Percentiles rank a stretch among this genome's conserved stretches.
Conservation (phyloP, 2,888 invertebrate species). For the Ditylenchus weischeri region DNA sequence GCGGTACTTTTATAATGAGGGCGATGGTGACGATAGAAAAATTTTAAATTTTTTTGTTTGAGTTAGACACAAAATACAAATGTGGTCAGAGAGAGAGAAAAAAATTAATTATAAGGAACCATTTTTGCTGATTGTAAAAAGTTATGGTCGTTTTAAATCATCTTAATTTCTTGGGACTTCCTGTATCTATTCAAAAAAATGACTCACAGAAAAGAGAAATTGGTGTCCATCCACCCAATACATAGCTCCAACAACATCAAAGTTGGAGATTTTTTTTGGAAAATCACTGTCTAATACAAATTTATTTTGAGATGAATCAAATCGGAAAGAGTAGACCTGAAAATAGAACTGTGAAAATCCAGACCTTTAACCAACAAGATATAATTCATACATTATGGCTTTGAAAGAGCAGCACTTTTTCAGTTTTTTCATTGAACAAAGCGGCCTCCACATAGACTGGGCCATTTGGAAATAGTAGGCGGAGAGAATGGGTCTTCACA, state of each 20-base stretch:
- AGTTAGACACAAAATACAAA: no score
- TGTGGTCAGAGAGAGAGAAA: no score
- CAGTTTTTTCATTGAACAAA: slow-evolving; percentile 21
- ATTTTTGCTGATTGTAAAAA: no score
- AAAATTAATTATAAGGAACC: no score
- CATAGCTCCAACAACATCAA: slow-evolving; percentile 47
- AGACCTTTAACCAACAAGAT: not conserved
- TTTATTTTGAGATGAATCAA: slow-evolving; percentile 5
- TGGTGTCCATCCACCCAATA: slow-evolving; percentile 54
- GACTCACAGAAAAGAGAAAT: slow-evolving; percentile 45
- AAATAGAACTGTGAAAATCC: not conserved
- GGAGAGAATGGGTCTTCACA: slow-evolving; percentile 32
- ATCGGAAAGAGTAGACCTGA: slow-evolving; percentile 19
- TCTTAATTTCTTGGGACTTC: not conserved
- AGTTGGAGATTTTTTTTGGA: slow-evolving; percentile 49
- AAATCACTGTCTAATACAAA: slow-evolving; percentile 40
- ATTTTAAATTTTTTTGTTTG: no score
- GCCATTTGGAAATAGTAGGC: slow-evolving; percentile 39
- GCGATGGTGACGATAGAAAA: no score
- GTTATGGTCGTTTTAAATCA: no score
- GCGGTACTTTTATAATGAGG: no score
- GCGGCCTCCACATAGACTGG: slow-evolving; percentile 40
- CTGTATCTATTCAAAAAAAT: no score
- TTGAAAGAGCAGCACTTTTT: slow-evolving; percentile 32
- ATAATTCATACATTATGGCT: slow-evolving; percentile 45